Evolutionary conservation across 2,113 vertebrate species (phyloP).

Genomic region (Zingel zingel): DNA sequence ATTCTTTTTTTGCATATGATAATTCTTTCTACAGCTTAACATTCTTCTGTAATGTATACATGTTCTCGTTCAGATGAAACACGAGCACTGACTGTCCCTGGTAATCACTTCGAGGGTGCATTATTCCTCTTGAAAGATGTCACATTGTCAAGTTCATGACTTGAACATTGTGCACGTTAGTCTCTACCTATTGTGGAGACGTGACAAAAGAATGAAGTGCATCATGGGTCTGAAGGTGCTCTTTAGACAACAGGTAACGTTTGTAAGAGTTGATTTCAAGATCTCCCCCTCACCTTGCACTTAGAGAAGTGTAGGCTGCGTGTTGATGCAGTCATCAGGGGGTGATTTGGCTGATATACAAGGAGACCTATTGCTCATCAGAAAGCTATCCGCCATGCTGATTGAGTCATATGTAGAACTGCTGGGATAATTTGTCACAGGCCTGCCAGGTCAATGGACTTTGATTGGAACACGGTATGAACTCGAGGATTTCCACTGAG

Average conservation of each 20-base stretch:
- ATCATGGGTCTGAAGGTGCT: slow-evolving; percentile 43
- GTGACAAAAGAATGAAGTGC: slow-evolving; percentile 24
- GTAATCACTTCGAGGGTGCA: neutral
- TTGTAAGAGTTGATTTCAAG: slow-evolving; percentile 64
- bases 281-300: slow-evolving; percentile 37
- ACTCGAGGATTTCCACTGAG: slow-evolving; percentile 69
- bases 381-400: slow-evolving; percentile 74
- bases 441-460: slow-evolving; percentile 76
- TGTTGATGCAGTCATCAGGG: slow-evolving; percentile 73
- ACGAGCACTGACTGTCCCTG: neutral
- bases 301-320: slow-evolving; percentile 50
- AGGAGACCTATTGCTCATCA: slow-evolving; percentile 76
- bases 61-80: neutral
- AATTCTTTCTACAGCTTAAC: neutral
- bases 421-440: slow-evolving; percentile 82
- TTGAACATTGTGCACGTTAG: neutral
- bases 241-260: slow-evolving; percentile 60
- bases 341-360: slow-evolving; percentile 68
- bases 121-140: slow-evolving; percentile 3
- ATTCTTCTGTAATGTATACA: neutral
- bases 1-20: neutral
- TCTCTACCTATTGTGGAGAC: slow-evolving; percentile 1
- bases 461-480: slow-evolving; percentile 75
- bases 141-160: slow-evolving; percentile 12
- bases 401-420: slow-evolving; percentile 79